phyloP scores from a whole-genome alignment of 2,888 invertebrate genomes.

The Cephalotes varians region DNA sequence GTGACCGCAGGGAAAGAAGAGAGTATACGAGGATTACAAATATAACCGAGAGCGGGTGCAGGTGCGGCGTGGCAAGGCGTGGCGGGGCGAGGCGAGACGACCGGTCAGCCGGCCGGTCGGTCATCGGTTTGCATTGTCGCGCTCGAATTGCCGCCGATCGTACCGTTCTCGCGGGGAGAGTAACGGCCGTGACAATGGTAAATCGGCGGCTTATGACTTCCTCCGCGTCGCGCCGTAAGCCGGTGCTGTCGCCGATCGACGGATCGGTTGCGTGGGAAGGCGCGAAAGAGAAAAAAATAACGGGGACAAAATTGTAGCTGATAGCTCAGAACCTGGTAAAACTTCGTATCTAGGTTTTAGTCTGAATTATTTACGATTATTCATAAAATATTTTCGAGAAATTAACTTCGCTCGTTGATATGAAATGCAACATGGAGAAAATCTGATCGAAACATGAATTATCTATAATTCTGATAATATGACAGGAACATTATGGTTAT shows the following conservation, averaged over 20 bases:
- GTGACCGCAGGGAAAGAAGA: constrained; percentile 73
- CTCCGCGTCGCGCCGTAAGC: constrained; percentile 37
- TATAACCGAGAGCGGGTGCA: constrained; percentile 69
- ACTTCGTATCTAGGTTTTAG: too few species aligned
- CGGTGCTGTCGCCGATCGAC: constrained; percentile 52
- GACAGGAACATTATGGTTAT: neutral
- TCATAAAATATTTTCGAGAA: neutral
- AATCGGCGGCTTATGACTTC: constrained; percentile 71
- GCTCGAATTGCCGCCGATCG: constrained; percentile 68
- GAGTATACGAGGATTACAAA: constrained; percentile 71
- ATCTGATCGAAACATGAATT: neutral
- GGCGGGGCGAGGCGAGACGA: constrained; percentile 9
- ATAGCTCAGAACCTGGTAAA: neutral
- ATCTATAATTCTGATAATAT: neutral
- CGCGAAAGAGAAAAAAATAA: neutral
- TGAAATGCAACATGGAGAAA: neutral
- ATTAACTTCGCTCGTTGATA: neutral
- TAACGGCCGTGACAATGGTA: constrained; percentile 75
- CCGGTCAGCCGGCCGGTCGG: constrained; percentile 41
- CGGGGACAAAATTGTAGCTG: neutral
- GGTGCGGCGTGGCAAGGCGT: constrained; percentile 65
- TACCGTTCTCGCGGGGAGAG: constrained; percentile 55
- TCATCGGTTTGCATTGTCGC: constrained; percentile 68
- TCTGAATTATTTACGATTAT: neutral
- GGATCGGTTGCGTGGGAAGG: constrained; percentile 37